Conservation (phyloP, 2,113 vertebrate species). For the Melanocharis versteri region DNA sequence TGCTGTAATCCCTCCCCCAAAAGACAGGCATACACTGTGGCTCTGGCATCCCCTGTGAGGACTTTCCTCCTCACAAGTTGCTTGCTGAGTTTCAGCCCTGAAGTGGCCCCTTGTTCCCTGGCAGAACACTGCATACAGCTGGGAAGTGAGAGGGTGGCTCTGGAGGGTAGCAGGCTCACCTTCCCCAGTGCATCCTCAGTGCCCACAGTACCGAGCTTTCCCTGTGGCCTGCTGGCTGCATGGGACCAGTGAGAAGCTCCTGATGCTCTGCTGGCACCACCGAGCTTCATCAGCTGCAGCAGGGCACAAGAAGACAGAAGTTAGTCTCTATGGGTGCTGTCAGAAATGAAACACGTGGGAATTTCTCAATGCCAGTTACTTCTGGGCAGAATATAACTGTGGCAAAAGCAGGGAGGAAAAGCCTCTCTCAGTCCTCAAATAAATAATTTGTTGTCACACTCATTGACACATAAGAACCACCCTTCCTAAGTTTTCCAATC, state of each 20-base stretch:
- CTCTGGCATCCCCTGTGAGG: not conserved
- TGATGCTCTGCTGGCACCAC: not conserved
- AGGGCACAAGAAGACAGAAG: not conserved
- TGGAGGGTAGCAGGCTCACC: not conserved
- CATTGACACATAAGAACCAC: not conserved
- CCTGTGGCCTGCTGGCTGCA: not conserved
- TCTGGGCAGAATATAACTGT: not conserved
- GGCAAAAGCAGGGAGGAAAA: not conserved
- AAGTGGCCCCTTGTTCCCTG: not conserved
- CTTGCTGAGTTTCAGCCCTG: slow-evolving; percentile 41
- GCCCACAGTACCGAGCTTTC: not conserved
- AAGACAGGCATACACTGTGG: not conserved
- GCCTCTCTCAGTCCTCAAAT: not conserved
- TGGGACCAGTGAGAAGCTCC: not conserved
- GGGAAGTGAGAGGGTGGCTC: not conserved
- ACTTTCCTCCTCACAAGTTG: not conserved
- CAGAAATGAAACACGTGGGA: not conserved
- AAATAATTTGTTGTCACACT: not conserved
- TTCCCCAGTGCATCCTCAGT: not conserved
- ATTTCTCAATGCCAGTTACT: not conserved
- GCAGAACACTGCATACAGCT: not conserved
- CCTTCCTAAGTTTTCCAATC: not conserved
- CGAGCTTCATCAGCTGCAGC: not conserved
- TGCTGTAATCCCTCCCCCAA: not conserved
- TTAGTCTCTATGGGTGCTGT: not conserved